Conservation (phyloP, 2,888 invertebrate genomes). For the Suillia variegata region DNA sequence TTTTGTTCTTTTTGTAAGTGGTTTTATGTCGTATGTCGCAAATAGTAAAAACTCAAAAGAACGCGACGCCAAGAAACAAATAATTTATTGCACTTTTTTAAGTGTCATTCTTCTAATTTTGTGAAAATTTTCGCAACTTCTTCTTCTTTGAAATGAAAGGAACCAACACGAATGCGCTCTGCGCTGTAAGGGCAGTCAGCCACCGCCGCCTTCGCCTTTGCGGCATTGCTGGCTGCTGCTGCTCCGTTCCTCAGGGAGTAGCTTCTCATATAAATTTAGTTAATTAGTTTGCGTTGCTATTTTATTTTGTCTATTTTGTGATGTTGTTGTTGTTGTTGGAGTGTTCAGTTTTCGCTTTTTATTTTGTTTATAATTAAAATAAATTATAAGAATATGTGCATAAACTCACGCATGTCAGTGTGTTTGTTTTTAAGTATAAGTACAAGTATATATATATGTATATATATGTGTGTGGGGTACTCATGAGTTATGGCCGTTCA, state of each 20-base stretch:
- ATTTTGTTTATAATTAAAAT: constrained; percentile 35
- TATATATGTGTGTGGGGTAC: too few species aligned
- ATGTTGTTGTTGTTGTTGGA: constrained; percentile 10
- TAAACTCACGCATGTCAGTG: constrained; percentile 16
- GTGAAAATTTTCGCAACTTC: background rate
- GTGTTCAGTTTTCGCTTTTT: too few species aligned
- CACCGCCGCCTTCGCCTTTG: background rate
- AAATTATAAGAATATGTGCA: constrained; percentile 32
- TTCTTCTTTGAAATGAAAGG: background rate
- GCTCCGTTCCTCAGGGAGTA: constrained; percentile 25
- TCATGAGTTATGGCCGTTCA: background rate
- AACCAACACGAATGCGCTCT: background rate
- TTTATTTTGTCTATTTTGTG: constrained; percentile 13
- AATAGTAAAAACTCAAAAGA: background rate
- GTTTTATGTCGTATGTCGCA: too few species aligned
- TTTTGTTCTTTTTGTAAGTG: too few species aligned
- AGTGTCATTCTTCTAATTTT: constrained; percentile 2
- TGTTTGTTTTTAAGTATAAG: too few species aligned
- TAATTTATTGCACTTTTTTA: constrained; percentile 5
- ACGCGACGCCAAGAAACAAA: background rate
- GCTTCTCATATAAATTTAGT: constrained; percentile 36
- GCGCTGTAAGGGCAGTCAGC: too few species aligned
- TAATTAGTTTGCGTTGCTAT: constrained; percentile 36
- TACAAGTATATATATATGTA: too few species aligned
- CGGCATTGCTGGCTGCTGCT: background rate